Percentiles rank a stretch among this genome's conserved stretches.
phyloP scores from a whole-genome alignment of 2,797 vertebrate species.

The Clarias fuscus region DNA sequence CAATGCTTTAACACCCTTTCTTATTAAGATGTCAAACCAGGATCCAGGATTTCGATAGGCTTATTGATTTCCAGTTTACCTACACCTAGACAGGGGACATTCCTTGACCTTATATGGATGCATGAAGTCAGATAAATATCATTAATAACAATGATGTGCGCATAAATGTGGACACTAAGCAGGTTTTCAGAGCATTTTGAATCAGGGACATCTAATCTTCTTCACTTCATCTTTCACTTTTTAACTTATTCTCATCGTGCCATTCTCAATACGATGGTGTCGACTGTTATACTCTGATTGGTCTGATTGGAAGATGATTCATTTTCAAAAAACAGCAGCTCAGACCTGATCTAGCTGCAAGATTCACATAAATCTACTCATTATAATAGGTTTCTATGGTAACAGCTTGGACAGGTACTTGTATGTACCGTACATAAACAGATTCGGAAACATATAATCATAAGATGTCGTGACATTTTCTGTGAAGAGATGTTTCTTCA shows the following conservation, averaged over 20 bases:
- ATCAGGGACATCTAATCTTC: neutral
- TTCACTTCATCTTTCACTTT: neutral
- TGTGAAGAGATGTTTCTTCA: neutral
- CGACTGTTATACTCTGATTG: neutral
- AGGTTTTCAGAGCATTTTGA: neutral
- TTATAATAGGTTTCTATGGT: neutral
- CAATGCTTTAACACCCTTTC: conserved; percentile 82
- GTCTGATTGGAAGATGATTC: neutral
- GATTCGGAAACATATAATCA: neutral
- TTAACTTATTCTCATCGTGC: neutral
- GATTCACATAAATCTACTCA: neutral
- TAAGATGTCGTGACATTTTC: neutral
- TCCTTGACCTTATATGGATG: neutral
- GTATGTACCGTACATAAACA: neutral
- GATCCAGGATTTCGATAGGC: conserved; percentile 36
- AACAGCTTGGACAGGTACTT: neutral
- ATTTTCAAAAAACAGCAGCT: neutral
- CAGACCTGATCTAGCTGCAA: neutral
- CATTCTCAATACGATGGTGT: neutral
- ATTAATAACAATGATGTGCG: neutral
- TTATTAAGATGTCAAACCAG: conserved; percentile 88
- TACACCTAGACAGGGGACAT: neutral
- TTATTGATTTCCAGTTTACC: conserved; percentile 34
- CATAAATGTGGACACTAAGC: neutral
- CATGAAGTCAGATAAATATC: neutral